phyloP scores from a whole-genome alignment of 1,140 invertebrate genomes.

The Argopecten irradians region DNA sequence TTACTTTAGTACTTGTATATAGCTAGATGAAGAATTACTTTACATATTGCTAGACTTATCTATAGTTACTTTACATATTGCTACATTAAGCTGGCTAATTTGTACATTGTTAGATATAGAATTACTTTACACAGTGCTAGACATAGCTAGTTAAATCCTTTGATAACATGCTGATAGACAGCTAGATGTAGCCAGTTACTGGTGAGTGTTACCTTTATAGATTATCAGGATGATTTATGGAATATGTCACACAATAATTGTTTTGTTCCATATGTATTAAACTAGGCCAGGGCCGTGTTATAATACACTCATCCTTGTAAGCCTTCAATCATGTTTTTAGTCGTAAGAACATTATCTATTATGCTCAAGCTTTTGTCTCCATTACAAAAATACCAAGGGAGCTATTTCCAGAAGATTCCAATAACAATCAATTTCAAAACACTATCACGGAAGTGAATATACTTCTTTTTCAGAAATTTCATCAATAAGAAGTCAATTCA shows the following conservation, averaged over 20 bases:
- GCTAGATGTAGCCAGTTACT: background rate
- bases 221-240: background rate
- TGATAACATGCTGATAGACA: background rate
- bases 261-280: background rate
- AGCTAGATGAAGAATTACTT: background rate
- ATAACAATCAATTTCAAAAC: slow-evolving; percentile 14
- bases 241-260: background rate
- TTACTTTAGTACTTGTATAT: too few relatives aligned
- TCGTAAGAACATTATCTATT: slow-evolving; percentile 1
- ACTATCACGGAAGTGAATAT: background rate
- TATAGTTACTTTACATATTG: background rate
- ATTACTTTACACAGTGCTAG: too few relatives aligned
- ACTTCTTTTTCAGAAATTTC: slow-evolving; percentile 11
- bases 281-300: background rate
- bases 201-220: background rate
- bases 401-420: background rate
- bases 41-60: background rate
- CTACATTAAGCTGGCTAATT: background rate
- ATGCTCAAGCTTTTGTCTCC: background rate
- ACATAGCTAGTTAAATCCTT: too few relatives aligned
- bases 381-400: background rate
- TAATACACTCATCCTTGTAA: background rate
- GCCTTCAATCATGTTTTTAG: background rate
- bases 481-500: background rate
- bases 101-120: background rate